Evolutionary conservation across 2,888 invertebrate species (phyloP).

Genomic region (Drosophila parthenogenetica): DNA sequence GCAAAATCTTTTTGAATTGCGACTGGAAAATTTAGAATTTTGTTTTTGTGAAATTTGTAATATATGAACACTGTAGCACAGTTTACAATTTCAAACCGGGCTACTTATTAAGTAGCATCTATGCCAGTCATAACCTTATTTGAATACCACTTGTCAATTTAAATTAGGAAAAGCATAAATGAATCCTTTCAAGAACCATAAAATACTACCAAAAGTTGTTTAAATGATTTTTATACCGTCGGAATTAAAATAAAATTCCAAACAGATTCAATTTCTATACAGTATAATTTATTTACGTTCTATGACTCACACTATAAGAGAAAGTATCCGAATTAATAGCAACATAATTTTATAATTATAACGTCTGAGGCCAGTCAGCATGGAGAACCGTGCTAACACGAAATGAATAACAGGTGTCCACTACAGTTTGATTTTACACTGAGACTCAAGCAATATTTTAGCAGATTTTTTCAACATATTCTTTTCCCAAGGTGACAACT

Average conservation of each 20-base stretch:
- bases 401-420: background rate
- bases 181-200: too few relatives aligned
- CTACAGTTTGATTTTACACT: constrained; percentile 40
- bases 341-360: background rate
- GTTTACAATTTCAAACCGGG: background rate
- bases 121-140: too few relatives aligned
- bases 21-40: background rate
- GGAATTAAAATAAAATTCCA: background rate
- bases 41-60: background rate
- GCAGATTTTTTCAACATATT: constrained; percentile 88
- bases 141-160: background rate
- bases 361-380: background rate
- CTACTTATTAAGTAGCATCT: background rate
- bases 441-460: constrained; percentile 84
- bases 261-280: background rate
- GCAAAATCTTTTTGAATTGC: background rate
- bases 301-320: background rate
- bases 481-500: constrained; percentile 87
- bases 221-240: too few relatives aligned
- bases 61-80: background rate
- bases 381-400: background rate
- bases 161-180: background rate
- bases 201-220: too few relatives aligned
- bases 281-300: background rate
- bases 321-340: background rate